Conservation (phyloP, 1,140 invertebrate genomes). For the Bicyclus anynana region DNA sequence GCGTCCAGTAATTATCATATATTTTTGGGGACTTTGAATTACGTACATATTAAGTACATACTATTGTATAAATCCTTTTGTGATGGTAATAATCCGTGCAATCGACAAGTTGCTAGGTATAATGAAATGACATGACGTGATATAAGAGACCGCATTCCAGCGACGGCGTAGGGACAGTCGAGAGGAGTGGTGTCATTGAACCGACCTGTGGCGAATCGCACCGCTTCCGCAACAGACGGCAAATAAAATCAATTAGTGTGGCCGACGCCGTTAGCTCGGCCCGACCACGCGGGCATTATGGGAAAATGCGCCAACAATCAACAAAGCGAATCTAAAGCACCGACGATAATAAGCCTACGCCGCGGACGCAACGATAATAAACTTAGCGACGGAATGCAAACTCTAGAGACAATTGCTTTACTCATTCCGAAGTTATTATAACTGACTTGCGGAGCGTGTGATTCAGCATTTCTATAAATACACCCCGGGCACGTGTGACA, state of each 20-base stretch:
- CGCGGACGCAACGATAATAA: conserved; percentile 6
- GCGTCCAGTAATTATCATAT: no score
- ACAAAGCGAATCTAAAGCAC: conserved; percentile 20
- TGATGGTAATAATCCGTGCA: not conserved
- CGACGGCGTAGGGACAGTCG: conserved; percentile 40
- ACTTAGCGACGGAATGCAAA: conserved; percentile 2
- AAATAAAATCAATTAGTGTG: conserved; percentile 62
- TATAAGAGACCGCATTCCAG: conserved; percentile 54
- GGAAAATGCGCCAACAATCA: conserved; percentile 23
- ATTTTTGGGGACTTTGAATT: no score
- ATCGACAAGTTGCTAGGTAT: not conserved
- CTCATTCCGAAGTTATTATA: conserved; percentile 32
- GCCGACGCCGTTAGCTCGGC: conserved; percentile 39
- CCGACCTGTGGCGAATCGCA: conserved; percentile 57
- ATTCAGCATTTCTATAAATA: conserved; percentile 58
- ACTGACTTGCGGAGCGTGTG: conserved; percentile 41
- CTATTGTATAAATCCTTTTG: not conserved
- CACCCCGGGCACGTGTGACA: conserved; percentile 56
- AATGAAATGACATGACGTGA: conserved; percentile 1
- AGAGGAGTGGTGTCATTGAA: conserved; percentile 61
- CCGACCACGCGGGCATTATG: conserved; percentile 30
- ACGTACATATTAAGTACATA: no score
- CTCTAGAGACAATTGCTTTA: conserved; percentile 24
- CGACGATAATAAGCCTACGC: conserved; percentile 13
- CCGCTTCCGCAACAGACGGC: conserved; percentile 54